Base-by-base conservation (phyloP, 2,113 vertebrate species). In the Pristiophorus japonicus region DNA sequence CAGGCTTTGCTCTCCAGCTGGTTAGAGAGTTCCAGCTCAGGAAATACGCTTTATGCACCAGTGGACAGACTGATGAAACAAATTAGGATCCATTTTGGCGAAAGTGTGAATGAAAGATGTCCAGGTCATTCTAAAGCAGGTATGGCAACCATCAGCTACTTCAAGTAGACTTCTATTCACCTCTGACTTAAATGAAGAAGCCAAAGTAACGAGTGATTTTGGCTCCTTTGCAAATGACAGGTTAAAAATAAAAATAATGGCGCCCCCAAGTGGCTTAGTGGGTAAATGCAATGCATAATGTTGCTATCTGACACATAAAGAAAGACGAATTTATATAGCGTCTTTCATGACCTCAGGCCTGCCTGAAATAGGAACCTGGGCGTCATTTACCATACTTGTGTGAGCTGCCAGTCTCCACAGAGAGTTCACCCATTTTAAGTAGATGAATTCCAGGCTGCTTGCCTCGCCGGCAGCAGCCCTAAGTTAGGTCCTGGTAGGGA, bases 1-100 rank as follows among this genome's bases (percentile, higher is more conserved):
- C 97, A 97, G 0, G 97, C 97, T 0, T 96, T 99, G 96, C 97
- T 99, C 96, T 97, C 98, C 4, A 98, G 99, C 97, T 99, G 99
- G 99, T 98, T 98, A 45, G 98, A 98, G 96, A 99, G 98, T 96
- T 98, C 98, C 27, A 97, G 98, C 47, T 97, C 98, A 0, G 96
- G 96, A 0, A 98, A 98, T 0, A 97, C 98, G 42, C 99, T 99
- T 97, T 98, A 99, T 97, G 98, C 98, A 67, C 98, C 98, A 0
- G 98, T 98, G 11, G 98, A 98, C 96, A 97, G 97, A 94, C 97
- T 99, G 96, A 97, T 98, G 75, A 97, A 97, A 95, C 98, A 99
- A 97, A 96, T 99, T 96, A 98, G 98, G 73, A 96, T 97, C 96
- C 96, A 96, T 96, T 99, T 98, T 96, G 97, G 97, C 18, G 95